Percentiles rank a stretch among this genome's conserved stretches.
phyloP scores from a whole-genome alignment of 2,113 vertebrate genomes.

The Glareola pratincola region DNA sequence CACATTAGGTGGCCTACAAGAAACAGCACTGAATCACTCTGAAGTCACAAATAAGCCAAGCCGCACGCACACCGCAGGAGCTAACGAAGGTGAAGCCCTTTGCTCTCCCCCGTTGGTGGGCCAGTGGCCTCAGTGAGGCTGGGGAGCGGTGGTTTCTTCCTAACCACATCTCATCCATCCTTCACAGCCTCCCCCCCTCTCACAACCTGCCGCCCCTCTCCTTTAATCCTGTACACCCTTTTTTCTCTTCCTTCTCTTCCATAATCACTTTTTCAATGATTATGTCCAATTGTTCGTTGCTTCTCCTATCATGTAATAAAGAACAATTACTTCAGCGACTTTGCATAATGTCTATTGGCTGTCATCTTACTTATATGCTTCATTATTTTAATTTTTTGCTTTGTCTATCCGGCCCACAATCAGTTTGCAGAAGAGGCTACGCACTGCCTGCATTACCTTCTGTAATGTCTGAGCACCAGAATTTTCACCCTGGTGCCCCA shows the following conservation, averaged over 20 bases:
- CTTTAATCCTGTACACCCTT: accelerated
- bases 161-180: not conserved
- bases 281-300: not conserved
- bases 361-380: not conserved
- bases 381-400: not conserved
- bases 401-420: not conserved
- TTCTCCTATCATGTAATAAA: not conserved
- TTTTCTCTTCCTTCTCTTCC: not conserved
- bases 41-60: not conserved
- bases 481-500: not conserved
- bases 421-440: not conserved
- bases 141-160: not conserved
- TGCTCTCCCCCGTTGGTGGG: accelerated
- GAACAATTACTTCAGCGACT: not conserved
- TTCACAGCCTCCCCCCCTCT: not conserved
- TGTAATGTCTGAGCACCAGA: not conserved
- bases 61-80: not conserved
- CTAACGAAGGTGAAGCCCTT: not conserved
- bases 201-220: not conserved
- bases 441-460: not conserved
- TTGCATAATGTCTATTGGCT: not conserved
- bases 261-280: not conserved
- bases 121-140: not conserved
- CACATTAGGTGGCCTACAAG: not conserved
- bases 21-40: not conserved